Percentiles rank a stretch among this genome's conserved stretches.
phyloP scores from a whole-genome alignment of 2,113 vertebrate genomes.

The Illadopsis cleaveri region DNA sequence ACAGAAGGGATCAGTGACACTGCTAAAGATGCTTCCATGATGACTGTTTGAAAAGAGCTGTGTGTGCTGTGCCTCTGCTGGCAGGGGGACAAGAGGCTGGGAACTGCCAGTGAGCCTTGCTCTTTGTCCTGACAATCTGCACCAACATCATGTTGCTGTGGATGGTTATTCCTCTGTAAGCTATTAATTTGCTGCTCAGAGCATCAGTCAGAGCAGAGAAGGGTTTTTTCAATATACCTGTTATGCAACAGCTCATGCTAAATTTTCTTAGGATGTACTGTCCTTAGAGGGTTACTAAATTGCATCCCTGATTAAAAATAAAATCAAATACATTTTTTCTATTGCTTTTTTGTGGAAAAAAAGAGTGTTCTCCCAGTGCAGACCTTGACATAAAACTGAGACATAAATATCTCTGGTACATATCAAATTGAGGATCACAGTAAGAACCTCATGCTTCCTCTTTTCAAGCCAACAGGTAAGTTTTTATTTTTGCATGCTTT shows the following conservation, averaged over 20 bases:
- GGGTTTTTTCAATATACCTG: background rate
- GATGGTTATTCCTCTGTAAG: background rate
- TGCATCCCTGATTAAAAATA: background rate
- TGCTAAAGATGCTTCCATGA: background rate
- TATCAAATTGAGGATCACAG: background rate
- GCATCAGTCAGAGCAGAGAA: background rate
- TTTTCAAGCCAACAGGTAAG: background rate
- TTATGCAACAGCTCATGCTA: background rate
- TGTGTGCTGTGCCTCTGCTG: background rate
- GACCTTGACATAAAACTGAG: background rate
- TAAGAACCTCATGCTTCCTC: background rate
- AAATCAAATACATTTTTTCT: background rate
- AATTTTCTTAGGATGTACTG: background rate
- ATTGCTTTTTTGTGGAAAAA: background rate
- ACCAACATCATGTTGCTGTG: background rate
- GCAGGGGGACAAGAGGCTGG: background rate
- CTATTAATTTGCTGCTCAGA: background rate
- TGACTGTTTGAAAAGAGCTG: background rate
- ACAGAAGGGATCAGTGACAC: background rate
- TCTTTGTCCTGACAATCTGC: background rate
- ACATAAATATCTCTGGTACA: background rate
- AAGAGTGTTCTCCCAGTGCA: background rate
- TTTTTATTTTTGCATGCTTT: background rate
- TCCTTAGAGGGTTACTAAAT: background rate
- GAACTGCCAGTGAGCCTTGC: background rate